A percentile compares a stretch with the other conserved stretches of the same genome.
Conservation (phyloP, 2,888 invertebrate species). For the Polyploca ridens region DNA sequence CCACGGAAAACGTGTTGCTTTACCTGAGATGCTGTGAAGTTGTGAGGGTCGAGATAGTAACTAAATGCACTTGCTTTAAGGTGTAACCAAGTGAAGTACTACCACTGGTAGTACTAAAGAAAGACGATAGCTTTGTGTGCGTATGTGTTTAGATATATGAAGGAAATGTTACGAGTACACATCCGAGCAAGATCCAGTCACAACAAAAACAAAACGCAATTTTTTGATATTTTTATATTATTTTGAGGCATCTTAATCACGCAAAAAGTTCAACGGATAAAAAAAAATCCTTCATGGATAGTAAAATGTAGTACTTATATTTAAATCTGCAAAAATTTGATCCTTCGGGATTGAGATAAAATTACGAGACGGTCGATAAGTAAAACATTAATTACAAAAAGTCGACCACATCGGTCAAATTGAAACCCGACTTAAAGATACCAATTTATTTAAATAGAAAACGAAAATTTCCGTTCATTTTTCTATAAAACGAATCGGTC, state of each 20-base stretch:
- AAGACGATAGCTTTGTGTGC: not conserved
- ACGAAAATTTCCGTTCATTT: slow-evolving; percentile 32
- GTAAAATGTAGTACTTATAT: too few relatives aligned
- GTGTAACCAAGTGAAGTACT: not conserved
- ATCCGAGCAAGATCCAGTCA: too few relatives aligned
- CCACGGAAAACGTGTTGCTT: not conserved
- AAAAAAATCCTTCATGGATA: too few relatives aligned
- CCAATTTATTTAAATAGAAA: slow-evolving; percentile 26
- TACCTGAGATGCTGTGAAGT: not conserved
- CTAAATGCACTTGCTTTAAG: not conserved
- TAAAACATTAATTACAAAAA: not conserved
- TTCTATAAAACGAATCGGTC: slow-evolving; percentile 34
- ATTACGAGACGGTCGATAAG: too few relatives aligned
- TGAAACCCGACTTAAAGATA: not conserved
- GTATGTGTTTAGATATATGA: too few relatives aligned
- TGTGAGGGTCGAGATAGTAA: not conserved
- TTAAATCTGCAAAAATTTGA: too few relatives aligned
- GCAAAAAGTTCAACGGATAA: too few relatives aligned
- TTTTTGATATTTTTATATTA: too few relatives aligned
- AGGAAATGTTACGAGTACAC: too few relatives aligned
- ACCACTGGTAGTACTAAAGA: not conserved
- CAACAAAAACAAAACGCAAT: too few relatives aligned
- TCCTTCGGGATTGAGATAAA: too few relatives aligned
- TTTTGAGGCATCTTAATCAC: too few relatives aligned
- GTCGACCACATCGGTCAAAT: not conserved